phyloP scores from a whole-genome alignment of 1,140 invertebrate species.

The Alviniconcha marisindica region DNA sequence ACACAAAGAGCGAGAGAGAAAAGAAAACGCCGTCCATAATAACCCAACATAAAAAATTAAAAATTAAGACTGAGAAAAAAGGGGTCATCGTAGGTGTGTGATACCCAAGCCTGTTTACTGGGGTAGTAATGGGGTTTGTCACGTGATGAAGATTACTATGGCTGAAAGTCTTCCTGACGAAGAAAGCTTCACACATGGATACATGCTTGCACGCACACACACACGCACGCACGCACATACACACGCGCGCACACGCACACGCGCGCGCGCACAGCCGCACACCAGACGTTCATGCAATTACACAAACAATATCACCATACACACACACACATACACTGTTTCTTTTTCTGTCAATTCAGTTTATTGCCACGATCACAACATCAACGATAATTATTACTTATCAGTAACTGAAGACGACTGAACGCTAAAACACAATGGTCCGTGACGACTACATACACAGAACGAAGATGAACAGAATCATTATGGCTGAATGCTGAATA shows the following conservation, averaged over 20 bases:
- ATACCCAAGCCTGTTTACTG: too few species aligned
- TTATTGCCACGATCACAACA: conserved; percentile 5
- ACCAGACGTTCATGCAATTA: neutral
- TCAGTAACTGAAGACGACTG: neutral
- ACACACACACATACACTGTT: conserved; percentile 36
- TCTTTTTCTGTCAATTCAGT: neutral
- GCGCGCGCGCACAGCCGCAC: too few species aligned
- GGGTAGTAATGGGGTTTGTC: too few species aligned
- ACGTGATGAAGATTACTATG: too few species aligned
- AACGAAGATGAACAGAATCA: neutral
- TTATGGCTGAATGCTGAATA: conserved; percentile 3
- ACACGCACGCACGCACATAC: too few species aligned
- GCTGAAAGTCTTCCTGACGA: conserved; percentile 20
- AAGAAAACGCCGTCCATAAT: too few species aligned
- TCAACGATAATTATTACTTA: neutral
- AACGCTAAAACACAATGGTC: neutral
- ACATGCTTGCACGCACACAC: conserved; percentile 42
- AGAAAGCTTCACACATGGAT: conserved; percentile 41
- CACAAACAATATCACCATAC: conserved; percentile 5
- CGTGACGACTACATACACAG: neutral
- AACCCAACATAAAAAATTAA: too few species aligned
- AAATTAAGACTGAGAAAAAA: too few species aligned
- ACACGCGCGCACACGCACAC: too few species aligned
- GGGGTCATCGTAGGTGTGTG: too few species aligned
- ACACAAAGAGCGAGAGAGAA: too few species aligned